These are phyloP conservation scores for Megaustenia siamemsis DNA, from an alignment of 2,888 invertebrate genomes.

Conservation along the genomic window DNA sequence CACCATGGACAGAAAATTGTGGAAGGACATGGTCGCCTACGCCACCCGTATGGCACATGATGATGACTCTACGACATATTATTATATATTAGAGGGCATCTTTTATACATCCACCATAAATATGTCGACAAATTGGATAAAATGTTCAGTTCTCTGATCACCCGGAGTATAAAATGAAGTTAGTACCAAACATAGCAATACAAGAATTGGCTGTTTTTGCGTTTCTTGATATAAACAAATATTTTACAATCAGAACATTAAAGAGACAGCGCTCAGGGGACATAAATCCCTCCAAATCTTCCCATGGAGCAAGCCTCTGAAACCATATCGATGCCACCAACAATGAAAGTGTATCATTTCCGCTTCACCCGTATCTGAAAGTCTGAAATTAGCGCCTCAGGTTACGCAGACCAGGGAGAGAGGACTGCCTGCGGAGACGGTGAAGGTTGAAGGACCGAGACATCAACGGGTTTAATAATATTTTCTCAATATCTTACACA, in stretches of 20 bases:
- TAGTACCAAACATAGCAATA: too few species aligned
- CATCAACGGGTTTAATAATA: conserved; percentile 50
- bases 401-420: conserved; percentile 18
- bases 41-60: too few species aligned
- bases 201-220: not conserved
- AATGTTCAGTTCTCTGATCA: too few species aligned
- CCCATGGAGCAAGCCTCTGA: not conserved
- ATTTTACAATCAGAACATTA: not conserved
- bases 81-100: too few species aligned
- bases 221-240: not conserved
- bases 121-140: too few species aligned
- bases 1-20: too few species aligned
- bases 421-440: conserved; percentile 38
- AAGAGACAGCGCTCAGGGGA: not conserved
- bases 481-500: conserved; percentile 54
- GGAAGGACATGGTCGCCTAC: too few species aligned
- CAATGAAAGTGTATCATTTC: conserved; percentile 39
- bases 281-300: conserved; percentile 16
- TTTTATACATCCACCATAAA: too few species aligned
- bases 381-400: conserved; percentile 51
- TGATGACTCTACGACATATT: too few species aligned
- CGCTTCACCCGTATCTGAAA: conserved; percentile 37
- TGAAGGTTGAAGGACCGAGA: conserved; percentile 4
- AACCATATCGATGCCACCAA: conserved; percentile 35
- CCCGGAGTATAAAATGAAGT: too few species aligned